These are phyloP conservation scores for Spodoptera frugiperda DNA, from an alignment of 1,140 invertebrate species.

Conservation along the genomic window DNA sequence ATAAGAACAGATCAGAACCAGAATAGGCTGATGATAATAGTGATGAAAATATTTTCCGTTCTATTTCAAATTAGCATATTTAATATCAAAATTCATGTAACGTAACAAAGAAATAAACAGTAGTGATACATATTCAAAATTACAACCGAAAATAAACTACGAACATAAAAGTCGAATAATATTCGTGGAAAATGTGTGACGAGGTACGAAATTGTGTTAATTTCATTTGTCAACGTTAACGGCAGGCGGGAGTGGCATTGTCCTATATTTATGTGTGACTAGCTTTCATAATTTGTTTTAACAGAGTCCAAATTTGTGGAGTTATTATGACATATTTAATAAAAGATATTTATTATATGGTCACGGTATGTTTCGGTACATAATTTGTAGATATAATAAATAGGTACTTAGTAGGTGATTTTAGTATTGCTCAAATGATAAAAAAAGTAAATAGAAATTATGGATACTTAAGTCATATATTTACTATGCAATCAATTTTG, in stretches of 20 bases:
- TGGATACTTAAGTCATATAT: too few relatives aligned
- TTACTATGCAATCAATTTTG: too few relatives aligned
- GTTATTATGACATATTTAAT: not conserved
- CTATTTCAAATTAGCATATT: too few relatives aligned
- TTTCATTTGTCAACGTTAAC: conserved; percentile 36
- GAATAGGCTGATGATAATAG: too few relatives aligned
- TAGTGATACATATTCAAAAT: not conserved
- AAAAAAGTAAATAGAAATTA: too few relatives aligned
- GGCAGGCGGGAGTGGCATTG: not conserved
- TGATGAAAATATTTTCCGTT: too few relatives aligned
- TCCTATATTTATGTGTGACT: conserved; percentile 7
- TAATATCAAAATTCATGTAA: not conserved
- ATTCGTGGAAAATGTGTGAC: conserved; percentile 7
- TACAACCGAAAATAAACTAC: not conserved
- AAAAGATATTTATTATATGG: not conserved
- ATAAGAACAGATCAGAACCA: too few relatives aligned
- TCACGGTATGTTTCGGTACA: not conserved
- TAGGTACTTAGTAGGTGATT: too few relatives aligned
- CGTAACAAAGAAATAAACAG: not conserved
- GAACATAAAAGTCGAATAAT: not conserved
- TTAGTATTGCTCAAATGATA: too few relatives aligned
- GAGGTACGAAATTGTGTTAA: conserved; percentile 17
- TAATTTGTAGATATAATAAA: too few relatives aligned
- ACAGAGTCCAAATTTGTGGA: conserved; percentile 22
- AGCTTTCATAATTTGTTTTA: conserved; percentile 15